Base-by-base conservation (phyloP, 2,113 vertebrate genomes). In the Pteruthius melanotis region DNA sequence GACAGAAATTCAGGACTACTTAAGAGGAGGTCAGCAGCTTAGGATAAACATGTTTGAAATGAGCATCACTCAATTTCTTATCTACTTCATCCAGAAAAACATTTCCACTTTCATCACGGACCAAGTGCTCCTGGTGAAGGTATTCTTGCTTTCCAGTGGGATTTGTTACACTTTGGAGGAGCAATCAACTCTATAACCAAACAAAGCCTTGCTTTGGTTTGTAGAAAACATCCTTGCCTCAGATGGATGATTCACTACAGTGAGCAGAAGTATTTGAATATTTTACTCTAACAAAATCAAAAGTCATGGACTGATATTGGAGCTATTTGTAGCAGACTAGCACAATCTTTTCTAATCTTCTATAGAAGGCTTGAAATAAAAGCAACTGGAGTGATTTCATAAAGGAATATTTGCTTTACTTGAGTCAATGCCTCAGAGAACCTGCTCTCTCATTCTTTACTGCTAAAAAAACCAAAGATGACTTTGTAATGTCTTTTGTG, bases 81-180 rank as follows among this genome's bases (percentile, higher is more conserved):
- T 75, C 93, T 93, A 59, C 47, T 90, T 83, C 56, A 95, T 94
- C 83, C 92, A 91, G 93, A 90, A 95, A 94, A 97, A 71, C 71
- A 94, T 56, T 96, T 95, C 76, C 31, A 94, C 71, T 92, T 95
- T 88, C 59, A 95, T 87, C 57, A 56, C 18, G 49, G 68, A 90
- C 75, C 79, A 95, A 81, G 54, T 1, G 2, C 53, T 95, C 47
- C 50, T 49, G 28, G 69, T 93, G 57, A 83, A 94, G 83, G 72
- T 30, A 80, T 44, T 86, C 60, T 88, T 94, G 64, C 71, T 93
- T 96, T 89, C 75, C 88, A 72, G 49, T 57, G 57, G 70, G 64
- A 90, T 96, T 95, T 93, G 56, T 66, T 90, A 39, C 15, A 64
- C 49, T 93, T 86, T 30, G 49, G 72, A 96, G 92, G 9, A 89